Conservation (phyloP, 2,888 invertebrate genomes). For the Drosophila nr. perissopoda region DNA sequence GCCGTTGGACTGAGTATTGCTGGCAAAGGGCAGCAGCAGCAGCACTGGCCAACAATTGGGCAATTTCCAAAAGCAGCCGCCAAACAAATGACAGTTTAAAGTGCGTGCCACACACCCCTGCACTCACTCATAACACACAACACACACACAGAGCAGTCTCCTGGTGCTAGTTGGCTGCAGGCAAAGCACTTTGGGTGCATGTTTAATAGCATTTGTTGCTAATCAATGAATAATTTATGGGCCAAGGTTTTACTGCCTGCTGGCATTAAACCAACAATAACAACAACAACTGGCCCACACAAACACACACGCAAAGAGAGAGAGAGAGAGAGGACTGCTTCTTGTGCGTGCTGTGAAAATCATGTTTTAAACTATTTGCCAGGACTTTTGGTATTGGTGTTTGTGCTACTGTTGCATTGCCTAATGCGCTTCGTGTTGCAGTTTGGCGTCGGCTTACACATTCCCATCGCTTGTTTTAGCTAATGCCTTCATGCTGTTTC, state of each 20-base stretch:
- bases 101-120: conserved; percentile 48
- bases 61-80: conserved; percentile 65
- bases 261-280: conserved; percentile 39
- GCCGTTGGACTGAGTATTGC: conserved; percentile 4
- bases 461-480: conserved; percentile 62
- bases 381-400: conserved; percentile 29
- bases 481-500: conserved; percentile 20
- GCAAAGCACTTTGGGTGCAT: conserved; percentile 73
- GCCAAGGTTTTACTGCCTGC: conserved; percentile 65
- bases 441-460: conserved; percentile 61
- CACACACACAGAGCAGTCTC: conserved; percentile 18
- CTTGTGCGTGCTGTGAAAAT: conserved; percentile 48
- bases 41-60: conserved; percentile 61
- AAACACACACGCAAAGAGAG: conserved; percentile 27
- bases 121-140: conserved; percentile 6
- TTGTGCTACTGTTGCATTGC: conserved; percentile 31
- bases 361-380: conserved; percentile 59
- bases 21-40: conserved; percentile 11
- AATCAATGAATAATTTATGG: conserved; percentile 83
- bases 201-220: conserved; percentile 80
- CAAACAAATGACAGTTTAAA: conserved; percentile 76
- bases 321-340: conserved; percentile 13
- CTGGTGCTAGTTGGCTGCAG: conserved; percentile 51
- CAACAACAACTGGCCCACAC: conserved; percentile 19
- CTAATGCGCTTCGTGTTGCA: conserved; percentile 47